Base-by-base conservation (phyloP, 2,888 invertebrate species). In the Candidula unifasciata region DNA sequence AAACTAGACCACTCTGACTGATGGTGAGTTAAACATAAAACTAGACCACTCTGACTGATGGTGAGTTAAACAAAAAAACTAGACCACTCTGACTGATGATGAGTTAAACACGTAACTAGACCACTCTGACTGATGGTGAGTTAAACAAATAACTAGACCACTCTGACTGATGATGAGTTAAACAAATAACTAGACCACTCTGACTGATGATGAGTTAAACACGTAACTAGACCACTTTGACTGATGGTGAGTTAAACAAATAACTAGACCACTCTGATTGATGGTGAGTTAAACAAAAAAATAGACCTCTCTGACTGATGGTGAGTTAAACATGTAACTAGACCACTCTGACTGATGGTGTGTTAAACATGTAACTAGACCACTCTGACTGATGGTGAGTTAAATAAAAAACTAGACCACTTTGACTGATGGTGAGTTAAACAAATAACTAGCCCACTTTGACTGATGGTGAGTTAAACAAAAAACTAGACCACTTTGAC, bases 21-120 rank as follows among this genome's bases (percentile, higher is more conserved):
- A 91, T 88, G 90, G 92, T 92, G 85, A 74, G 87, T 35, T 64
- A 3, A n/a, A n/a, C n/a, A n/a, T n/a, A n/a, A n/a, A n/a, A n/a
- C n/a, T n/a, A n/a, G n/a, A n/a, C n/a, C n/a, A 93, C 93, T 10
- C 88, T 90, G 54, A 90, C 91, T 82, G 91, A 91, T 88, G 90
- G 92, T 92, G 85, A 74, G 87, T 35, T 64, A 3, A n/a, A n/a
- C n/a, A n/a, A n/a, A n/a, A n/a, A n/a, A n/a, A n/a, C n/a, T n/a
- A n/a, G n/a, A n/a, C n/a, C n/a, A 93, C 93, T 10, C 88, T 90
- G 54, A 90, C 91, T 82, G 91, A 91, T 88, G 90, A 91, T 92
- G 85, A 74, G 87, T 35, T 64, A 3, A n/a, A n/a, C n/a, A n/a
- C n/a, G n/a, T n/a, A n/a, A n/a, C n/a, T n/a, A n/a, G n/a, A n/a